phyloP scores from a whole-genome alignment of 2,797 vertebrate species.

The Chlorospingus semifuscus region DNA sequence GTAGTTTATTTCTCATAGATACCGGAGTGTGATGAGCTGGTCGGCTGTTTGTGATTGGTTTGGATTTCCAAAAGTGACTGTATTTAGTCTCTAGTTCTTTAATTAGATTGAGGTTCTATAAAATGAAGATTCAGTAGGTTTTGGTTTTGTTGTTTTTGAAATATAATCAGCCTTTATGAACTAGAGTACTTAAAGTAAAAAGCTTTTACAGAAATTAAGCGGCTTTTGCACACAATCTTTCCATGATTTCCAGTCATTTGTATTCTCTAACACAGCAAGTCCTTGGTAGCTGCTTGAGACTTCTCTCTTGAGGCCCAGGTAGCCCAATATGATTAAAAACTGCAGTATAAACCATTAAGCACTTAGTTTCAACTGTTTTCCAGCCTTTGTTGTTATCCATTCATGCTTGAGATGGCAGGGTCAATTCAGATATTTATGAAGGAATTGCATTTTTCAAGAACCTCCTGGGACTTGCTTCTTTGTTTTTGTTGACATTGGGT shows the following conservation, averaged over 20 bases:
- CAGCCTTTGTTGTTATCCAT: neutral
- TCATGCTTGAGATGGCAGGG: neutral
- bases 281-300: neutral
- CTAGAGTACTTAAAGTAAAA: neutral
- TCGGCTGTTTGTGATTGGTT: neutral
- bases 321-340: neutral
- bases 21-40: neutral
- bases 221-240: neutral
- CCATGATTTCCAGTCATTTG: neutral
- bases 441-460: neutral
- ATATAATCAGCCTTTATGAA: neutral
- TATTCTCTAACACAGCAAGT: neutral
- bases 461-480: neutral
- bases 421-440: conserved; percentile 19
- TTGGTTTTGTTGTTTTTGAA: neutral
- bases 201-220: neutral
- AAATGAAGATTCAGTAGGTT: neutral
- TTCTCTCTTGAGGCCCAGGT: neutral
- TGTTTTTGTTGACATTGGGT: neutral
- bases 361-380: neutral
- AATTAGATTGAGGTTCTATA: neutral
- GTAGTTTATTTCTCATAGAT: neutral
- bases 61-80: neutral
- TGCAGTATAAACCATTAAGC: neutral
- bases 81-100: neutral